Base-by-base conservation (phyloP, 2,113 vertebrate species). In the Halichoeres trimaculatus region DNA sequence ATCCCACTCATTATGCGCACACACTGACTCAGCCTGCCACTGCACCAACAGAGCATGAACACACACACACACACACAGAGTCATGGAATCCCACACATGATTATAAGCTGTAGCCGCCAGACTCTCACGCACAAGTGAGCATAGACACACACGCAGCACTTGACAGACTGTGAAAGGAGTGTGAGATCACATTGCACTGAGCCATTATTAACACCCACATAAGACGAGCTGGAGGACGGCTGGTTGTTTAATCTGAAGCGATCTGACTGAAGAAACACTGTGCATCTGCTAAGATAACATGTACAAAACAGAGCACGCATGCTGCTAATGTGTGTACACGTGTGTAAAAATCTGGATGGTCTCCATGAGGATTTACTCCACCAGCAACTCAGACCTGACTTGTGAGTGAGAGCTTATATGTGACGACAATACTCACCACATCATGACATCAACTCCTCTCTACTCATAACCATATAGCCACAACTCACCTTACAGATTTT, bases 201-300 rank as follows among this genome's bases (percentile, higher is more conserved):
- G 78, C 74, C 51, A 53, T 85, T 79, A 89, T 85, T 84, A 89
- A 85, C 71, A 67, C 78, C 77, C 76, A 67, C 82, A 82, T 78
- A 58, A 83, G 70, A 74, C 43, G 1, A 77, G 66, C 59, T 40
- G 20, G n/a, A 71, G 47, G 79, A 50, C 35, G 52, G 59, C 45
- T 76, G 81, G 67, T 30, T 73, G 74, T 72, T 76, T 66, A 43
- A 86, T 77, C 52, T 60, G 13, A 64, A 69, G 57, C 60, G 38
- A 76, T 74, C 54, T 50, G 20, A 74, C 79, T 62, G 47, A 85
- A 76, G 48, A 4, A 4, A 24, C 63, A 72, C 23, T 41, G 36
- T 62, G 45, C 12, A 23, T 73, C 48, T 64, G 17, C 45, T 16
- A 48, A n/a, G 19, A n/a, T 20, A 48, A n/a, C 50, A 17, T 69